Evolutionary conservation across 2,113 vertebrate genomes (phyloP).

Genomic region (Saguinus imperator): DNA sequence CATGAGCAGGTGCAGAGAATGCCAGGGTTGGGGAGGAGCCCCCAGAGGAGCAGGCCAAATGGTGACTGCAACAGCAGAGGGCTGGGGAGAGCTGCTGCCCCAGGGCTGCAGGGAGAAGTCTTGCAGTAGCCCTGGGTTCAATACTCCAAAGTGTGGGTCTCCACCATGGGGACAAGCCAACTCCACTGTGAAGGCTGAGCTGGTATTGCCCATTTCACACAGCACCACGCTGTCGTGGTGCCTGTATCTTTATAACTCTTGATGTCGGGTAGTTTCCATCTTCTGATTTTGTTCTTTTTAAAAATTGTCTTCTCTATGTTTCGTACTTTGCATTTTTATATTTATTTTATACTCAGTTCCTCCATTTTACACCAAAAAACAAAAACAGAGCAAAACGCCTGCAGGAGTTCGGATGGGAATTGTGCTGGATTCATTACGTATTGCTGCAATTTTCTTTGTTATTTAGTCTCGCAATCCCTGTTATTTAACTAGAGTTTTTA

Average conservation of each 20-base stretch:
- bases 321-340: neutral
- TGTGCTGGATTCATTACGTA: neutral
- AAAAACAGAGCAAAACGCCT: neutral
- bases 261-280: no score
- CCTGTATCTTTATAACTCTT: neutral
- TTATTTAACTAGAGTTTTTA: neutral
- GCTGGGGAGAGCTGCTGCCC: neutral
- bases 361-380: neutral
- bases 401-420: neutral
- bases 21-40: neutral
- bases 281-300: neutral
- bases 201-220: neutral
- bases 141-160: accelerated
- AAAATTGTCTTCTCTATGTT: neutral
- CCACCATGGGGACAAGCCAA: no score
- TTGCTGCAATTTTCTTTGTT: neutral
- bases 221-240: accelerated
- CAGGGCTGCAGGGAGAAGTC: neutral
- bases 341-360: neutral
- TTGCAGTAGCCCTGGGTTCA: accelerated
- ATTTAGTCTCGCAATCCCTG: neutral
- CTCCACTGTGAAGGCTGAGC: neutral
- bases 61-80: no score
- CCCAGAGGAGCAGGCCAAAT: neutral
- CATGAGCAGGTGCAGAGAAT: neutral